Conservation (phyloP, 1,140 invertebrate species). For the Rhagoletis pomonella region DNA sequence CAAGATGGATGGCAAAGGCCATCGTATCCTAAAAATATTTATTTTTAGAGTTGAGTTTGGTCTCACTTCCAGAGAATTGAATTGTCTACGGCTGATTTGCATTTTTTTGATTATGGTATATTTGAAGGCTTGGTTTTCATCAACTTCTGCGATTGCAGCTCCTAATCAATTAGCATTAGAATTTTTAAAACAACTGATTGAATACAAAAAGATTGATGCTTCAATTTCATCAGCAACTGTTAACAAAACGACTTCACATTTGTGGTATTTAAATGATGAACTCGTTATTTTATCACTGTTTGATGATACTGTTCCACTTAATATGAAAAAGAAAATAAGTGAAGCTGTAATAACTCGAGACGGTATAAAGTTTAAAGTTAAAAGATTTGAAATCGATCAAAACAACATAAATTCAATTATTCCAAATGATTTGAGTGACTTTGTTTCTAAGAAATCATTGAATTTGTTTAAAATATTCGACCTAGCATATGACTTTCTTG, state of each 20-base stretch:
- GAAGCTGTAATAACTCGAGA: not conserved
- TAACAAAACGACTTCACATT: not conserved
- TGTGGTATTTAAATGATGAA: constrained; percentile 21
- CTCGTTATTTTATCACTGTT: constrained; percentile 5
- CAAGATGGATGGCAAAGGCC: constrained; percentile 18
- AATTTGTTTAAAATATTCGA: not conserved
- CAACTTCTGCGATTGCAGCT: not conserved
- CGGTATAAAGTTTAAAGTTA: not conserved
- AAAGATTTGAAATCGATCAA: not conserved
- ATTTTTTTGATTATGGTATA: constrained; percentile 22
- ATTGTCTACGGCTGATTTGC: not conserved
- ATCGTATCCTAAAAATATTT: not conserved
- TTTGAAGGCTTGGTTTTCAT: constrained; percentile 6
- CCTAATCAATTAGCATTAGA: not conserved
- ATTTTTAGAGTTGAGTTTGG: not conserved
- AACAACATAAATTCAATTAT: not conserved
- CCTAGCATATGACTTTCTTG: not conserved
- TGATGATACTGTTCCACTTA: not conserved
- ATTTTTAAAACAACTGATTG: not conserved
- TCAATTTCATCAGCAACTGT: not conserved
- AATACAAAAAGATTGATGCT: not conserved
- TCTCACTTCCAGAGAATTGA: not conserved
- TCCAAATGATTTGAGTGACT: not conserved
- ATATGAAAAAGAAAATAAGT: not conserved
- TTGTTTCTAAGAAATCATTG: not conserved